Conservation (phyloP, 2,113 vertebrate genomes). For the Panthera uncia region DNA sequence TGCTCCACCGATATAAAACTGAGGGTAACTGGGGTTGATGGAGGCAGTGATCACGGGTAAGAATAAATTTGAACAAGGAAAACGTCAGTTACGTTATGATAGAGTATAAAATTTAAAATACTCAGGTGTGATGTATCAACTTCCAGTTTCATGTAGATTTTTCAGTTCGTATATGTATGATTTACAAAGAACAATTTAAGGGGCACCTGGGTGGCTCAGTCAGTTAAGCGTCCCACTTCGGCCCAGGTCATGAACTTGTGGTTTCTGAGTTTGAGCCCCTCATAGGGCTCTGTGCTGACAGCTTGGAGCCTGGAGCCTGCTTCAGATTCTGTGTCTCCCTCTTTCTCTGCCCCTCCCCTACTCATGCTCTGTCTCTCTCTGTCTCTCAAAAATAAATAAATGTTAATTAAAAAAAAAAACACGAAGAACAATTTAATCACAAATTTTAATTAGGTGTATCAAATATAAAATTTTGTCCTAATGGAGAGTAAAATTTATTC, state of each 20-base stretch:
- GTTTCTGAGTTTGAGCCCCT: no score
- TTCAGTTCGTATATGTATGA: neutral
- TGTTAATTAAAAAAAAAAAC: no score
- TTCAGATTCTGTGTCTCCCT: no score
- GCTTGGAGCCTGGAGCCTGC: no score
- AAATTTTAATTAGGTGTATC: neutral
- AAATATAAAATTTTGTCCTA: neutral
- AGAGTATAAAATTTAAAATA: slow-evolving; percentile 2
- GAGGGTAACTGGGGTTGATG: neutral
- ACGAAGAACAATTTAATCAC: neutral
- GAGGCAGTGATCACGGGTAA: neutral
- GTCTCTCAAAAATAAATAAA: no score
- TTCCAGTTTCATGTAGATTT: neutral
- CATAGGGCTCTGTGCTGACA: no score
- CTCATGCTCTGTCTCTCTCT: no score
- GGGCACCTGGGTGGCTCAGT: no score
- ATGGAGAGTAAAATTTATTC: neutral
- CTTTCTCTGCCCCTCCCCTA: no score
- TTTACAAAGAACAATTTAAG: neutral
- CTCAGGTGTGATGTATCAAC: neutral
- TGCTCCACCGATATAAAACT: neutral
- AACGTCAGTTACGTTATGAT: neutral
- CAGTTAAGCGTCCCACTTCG: no score
- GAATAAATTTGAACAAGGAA: neutral
- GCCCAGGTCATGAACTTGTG: no score